Percentiles rank a stretch among this genome's conserved stretches.
Evolutionary conservation across 1,140 invertebrate genomes (phyloP).

Genomic region (Riptortus pedestris): DNA sequence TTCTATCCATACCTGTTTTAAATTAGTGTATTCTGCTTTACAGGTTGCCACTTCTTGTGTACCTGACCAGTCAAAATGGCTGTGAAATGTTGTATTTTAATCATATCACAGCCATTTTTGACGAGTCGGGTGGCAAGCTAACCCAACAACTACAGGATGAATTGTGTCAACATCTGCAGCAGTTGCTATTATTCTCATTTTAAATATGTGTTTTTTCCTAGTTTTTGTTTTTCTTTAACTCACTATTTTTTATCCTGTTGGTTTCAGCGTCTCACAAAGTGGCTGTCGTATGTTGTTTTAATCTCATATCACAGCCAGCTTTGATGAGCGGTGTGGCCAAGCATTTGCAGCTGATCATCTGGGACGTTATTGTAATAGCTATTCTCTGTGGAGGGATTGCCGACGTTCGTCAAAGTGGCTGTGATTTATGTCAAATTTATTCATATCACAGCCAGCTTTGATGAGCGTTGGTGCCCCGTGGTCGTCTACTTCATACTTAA

Average conservation of each 20-base stretch:
- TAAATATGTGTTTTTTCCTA: neutral
- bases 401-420: conserved; percentile 45
- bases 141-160: conserved; percentile 20
- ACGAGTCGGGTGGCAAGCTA: conserved; percentile 52
- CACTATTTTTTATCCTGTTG: conserved; percentile 30
- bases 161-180: neutral
- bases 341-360: neutral
- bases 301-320: conserved; percentile 67
- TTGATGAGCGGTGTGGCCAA: conserved; percentile 55
- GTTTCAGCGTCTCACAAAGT: conserved; percentile 46
- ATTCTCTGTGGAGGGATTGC: neutral
- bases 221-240: neutral
- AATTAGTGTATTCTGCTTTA: neutral
- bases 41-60: neutral
- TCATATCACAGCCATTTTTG: conserved; percentile 86
- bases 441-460: conserved; percentile 74
- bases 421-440: conserved; percentile 42
- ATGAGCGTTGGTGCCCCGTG: conserved; percentile 46
- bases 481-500: neutral
- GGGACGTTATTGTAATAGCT: neutral
- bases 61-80: conserved; percentile 57
- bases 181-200: neutral
- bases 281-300: conserved; percentile 46
- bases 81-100: conserved; percentile 61
- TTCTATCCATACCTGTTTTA: too few species aligned